These are phyloP conservation scores for Merops nubicus DNA, from an alignment of 2,113 vertebrate species.

Conservation along the genomic window DNA sequence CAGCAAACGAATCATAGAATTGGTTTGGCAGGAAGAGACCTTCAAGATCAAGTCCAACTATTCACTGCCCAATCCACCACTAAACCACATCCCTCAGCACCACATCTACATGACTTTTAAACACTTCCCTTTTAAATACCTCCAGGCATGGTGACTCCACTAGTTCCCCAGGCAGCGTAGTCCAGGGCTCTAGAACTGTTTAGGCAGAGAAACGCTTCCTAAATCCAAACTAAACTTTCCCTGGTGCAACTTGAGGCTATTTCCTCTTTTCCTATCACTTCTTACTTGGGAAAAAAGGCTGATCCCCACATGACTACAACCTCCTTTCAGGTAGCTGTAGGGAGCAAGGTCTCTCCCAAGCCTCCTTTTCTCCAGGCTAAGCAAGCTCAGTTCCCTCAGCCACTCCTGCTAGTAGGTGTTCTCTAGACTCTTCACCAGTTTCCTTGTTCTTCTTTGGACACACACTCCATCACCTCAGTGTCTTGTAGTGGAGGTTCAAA, in stretches of 20 bases:
- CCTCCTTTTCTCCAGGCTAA: neutral
- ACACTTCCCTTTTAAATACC: neutral
- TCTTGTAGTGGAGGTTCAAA: too few species aligned
- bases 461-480: too few species aligned
- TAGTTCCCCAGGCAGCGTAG: too few species aligned
- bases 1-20: neutral
- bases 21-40: too few species aligned
- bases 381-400: too few species aligned
- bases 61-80: neutral
- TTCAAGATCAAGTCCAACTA: neutral
- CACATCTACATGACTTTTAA: neutral
- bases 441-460: too few species aligned
- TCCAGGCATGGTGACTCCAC: too few species aligned
- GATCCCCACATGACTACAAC: neutral
- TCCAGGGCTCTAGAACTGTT: too few species aligned
- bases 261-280: neutral
- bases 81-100: neutral
- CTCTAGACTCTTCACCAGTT: too few species aligned
- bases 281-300: neutral
- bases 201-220: too few species aligned
- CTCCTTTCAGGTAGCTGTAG: neutral
- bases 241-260: neutral
- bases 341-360: neutral
- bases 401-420: too few species aligned
- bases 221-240: too few species aligned